phyloP scores from a whole-genome alignment of 2,888 invertebrate genomes.

The Melanargia galathea region DNA sequence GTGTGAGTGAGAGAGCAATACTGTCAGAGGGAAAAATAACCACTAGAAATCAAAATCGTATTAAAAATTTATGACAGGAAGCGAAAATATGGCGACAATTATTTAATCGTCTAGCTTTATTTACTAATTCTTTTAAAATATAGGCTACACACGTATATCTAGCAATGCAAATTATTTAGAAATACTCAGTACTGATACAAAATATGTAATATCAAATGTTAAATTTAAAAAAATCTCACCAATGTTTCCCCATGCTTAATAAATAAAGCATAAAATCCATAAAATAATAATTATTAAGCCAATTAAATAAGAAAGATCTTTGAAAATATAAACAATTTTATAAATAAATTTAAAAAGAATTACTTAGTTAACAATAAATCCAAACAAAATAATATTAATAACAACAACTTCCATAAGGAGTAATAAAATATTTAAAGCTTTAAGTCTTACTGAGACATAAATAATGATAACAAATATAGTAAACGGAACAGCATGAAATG shows the following conservation, averaged over 20 bases:
- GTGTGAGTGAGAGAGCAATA: not conserved
- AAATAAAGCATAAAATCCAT: not conserved
- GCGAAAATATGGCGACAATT: not conserved
- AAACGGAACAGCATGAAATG: conserved; percentile 3
- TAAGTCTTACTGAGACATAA: not conserved
- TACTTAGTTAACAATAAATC: not conserved
- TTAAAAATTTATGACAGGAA: not conserved
- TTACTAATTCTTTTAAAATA: not conserved
- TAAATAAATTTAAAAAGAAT: too few species aligned
- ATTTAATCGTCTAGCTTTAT: not conserved
- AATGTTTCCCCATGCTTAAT: conserved; percentile 12
- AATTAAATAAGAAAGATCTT: not conserved
- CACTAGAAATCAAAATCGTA: not conserved
- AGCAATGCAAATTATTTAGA: not conserved
- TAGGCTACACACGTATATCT: not conserved
- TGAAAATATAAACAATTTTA: not conserved
- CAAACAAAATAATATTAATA: not conserved
- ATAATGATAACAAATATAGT: not conserved
- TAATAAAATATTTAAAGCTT: not conserved
- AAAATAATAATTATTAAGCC: not conserved
- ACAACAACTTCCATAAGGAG: not conserved
- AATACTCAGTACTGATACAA: not conserved
- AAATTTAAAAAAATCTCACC: not conserved
- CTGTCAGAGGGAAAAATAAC: not conserved
- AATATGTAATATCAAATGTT: not conserved